Conservation (phyloP, 1,140 invertebrate species). For the Bradysia coprophila region DNA sequence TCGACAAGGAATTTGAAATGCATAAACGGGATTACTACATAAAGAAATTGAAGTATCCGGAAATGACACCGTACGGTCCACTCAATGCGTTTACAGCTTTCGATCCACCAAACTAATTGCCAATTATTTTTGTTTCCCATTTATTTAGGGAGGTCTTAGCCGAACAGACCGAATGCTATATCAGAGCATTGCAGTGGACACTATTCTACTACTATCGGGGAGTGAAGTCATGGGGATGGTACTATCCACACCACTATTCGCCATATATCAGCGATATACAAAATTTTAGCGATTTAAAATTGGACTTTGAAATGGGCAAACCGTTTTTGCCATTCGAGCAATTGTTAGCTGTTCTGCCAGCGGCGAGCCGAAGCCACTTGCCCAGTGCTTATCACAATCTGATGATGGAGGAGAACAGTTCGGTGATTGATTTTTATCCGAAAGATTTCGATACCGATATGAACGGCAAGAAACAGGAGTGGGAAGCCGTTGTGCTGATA, state of each 20-base stretch:
- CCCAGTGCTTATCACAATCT: conserved; percentile 65
- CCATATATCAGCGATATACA: conserved; percentile 89
- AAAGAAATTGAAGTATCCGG: conserved; percentile 65
- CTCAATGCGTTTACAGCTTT: too few relatives aligned
- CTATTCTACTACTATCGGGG: conserved; percentile 93
- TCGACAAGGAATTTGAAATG: conserved; percentile 56
- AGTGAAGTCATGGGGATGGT: conserved; percentile 95
- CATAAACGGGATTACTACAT: conserved; percentile 86
- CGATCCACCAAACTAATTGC: too few relatives aligned
- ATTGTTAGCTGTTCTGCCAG: conserved; percentile 78
- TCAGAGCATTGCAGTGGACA: conserved; percentile 91
- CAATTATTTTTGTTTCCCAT: conserved; percentile 3
- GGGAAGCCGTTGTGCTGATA: conserved; percentile 94
- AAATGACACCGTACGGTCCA: conserved; percentile 40
- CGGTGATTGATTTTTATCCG: conserved; percentile 83
- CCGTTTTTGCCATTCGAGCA: conserved; percentile 91
- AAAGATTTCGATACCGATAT: conserved; percentile 72
- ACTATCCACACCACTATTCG: conserved; percentile 90
- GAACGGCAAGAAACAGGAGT: conserved; percentile 89
- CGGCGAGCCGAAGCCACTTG: conserved; percentile 62
- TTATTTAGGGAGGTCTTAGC: conserved; percentile 51
- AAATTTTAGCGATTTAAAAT: conserved; percentile 50
- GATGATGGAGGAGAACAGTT: conserved; percentile 64
- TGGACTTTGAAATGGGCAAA: conserved; percentile 63
- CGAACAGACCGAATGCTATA: conserved; percentile 73